Percentiles rank a stretch among this genome's conserved stretches.
These are phyloP conservation scores for Scleropages formosus DNA, from an alignment of 2,797 vertebrate genomes.

Conservation along the genomic window DNA sequence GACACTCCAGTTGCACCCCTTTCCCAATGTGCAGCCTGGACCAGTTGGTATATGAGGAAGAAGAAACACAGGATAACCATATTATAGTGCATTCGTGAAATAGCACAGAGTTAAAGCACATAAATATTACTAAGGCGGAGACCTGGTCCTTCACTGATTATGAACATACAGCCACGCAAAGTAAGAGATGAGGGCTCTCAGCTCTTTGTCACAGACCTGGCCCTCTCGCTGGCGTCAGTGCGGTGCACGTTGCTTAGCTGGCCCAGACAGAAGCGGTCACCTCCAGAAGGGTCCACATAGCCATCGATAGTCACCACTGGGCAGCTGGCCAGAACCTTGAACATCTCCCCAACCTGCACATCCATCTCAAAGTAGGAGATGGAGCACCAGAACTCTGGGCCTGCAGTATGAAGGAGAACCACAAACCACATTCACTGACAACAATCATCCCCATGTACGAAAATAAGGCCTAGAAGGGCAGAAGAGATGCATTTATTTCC, in stretches of 20 bases:
- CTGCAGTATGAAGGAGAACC: constrained; percentile 44
- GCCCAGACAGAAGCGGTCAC: constrained; percentile 72
- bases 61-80: neutral
- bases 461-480: neutral
- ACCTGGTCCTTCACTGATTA: constrained; percentile 41
- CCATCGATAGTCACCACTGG: constrained; percentile 72
- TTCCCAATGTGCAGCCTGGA: constrained; percentile 72
- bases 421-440: neutral
- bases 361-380: constrained; percentile 79
- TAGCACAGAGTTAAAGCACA: neutral
- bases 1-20: constrained; percentile 73
- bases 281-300: constrained; percentile 73
- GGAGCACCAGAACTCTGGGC: constrained; percentile 77
- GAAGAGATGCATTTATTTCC: neutral
- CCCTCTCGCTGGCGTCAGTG: constrained; percentile 70
- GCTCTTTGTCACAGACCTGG: constrained; percentile 53
- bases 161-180: constrained; percentile 48
- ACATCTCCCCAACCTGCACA: constrained; percentile 74
- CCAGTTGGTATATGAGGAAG: neutral
- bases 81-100: neutral
- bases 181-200: constrained; percentile 10
- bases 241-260: constrained; percentile 76
- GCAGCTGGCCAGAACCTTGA: constrained; percentile 74
- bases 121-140: constrained; percentile 25
- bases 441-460: neutral